These are phyloP conservation scores for Hyles lineata DNA, from an alignment of 2,888 invertebrate genomes.

Conservation along the genomic window DNA sequence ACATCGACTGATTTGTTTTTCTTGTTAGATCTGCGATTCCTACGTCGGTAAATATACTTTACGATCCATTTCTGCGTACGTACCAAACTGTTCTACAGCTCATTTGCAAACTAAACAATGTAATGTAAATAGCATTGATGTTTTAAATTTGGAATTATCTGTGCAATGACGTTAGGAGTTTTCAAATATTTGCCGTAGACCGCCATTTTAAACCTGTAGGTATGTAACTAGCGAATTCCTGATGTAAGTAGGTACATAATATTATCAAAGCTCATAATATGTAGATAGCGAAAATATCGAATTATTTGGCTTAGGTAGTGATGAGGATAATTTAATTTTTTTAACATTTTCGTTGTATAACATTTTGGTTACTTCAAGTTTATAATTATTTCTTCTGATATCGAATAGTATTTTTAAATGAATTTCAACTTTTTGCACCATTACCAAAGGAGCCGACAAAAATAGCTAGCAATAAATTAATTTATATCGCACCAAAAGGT, in stretches of 20 bases:
- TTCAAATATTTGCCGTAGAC: not conserved
- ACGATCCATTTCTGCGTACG: not conserved
- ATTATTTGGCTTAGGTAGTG: no score
- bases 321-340: no score
- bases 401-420: no score
- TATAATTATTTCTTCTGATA: no score
- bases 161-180: not conserved
- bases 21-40: not conserved
- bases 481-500: no score
- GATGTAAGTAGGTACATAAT: not conserved
- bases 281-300: no score
- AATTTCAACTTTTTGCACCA: no score
- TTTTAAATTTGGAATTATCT: not conserved
- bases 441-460: no score
- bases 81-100: not conserved
- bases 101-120: conserved; percentile 1
- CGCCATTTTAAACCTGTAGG: not conserved
- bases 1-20: not conserved
- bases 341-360: no score
- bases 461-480: no score
- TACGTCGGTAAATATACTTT: not conserved
- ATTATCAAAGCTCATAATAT: not conserved
- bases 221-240: not conserved
- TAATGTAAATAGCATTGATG: not conserved
- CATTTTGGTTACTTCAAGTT: no score